Evolutionary conservation across 2,113 vertebrate genomes (phyloP).

Genomic region (Anser brachyrhynchus): DNA sequence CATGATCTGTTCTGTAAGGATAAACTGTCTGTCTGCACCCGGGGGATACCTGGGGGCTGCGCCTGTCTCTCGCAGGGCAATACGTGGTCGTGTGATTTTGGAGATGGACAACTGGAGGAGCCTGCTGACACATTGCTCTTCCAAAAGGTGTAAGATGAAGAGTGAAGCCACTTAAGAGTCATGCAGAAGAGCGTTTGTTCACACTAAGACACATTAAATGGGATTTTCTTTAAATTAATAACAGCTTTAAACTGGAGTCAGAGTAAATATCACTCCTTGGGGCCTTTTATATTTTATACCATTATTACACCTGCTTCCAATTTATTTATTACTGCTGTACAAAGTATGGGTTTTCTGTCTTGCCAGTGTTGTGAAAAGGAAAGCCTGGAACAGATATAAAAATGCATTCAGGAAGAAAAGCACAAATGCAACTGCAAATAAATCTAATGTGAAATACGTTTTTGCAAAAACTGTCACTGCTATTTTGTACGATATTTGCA

Average conservation of each 20-base stretch:
- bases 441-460: not conserved
- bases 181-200: not conserved
- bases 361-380: not conserved
- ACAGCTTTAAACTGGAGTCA: not conserved
- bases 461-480: not conserved
- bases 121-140: not conserved
- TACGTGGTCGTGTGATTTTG: accelerated
- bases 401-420: not conserved
- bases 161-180: not conserved
- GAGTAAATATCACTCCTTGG: not conserved
- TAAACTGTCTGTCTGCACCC: not conserved
- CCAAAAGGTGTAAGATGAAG: not conserved
- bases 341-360: not conserved
- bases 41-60: no score
- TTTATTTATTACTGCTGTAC: not conserved
- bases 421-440: not conserved
- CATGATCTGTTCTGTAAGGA: not conserved
- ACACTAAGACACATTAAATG: not conserved
- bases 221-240: not conserved
- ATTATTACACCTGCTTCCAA: not conserved
- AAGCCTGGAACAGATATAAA: not conserved
- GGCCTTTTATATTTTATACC: not conserved
- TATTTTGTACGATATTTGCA: not conserved
- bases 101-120: accelerated
- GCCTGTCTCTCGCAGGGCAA: no score